Evolutionary conservation across 2,888 invertebrate genomes (phyloP).

Genomic region (Hypolimnas misippus): DNA sequence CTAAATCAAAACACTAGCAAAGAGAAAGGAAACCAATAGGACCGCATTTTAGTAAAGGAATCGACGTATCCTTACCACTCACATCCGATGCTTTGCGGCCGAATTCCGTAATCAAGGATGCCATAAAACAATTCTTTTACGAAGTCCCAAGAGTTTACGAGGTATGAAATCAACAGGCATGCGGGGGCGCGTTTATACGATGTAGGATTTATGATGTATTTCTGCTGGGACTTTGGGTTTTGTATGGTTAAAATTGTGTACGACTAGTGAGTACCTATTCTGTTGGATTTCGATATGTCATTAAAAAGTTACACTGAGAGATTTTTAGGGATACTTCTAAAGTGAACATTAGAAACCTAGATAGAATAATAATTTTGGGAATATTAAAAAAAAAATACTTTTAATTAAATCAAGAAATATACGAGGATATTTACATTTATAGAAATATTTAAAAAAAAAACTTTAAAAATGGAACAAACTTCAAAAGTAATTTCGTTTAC

Average conservation of each 20-base stretch:
- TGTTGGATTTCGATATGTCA: background rate
- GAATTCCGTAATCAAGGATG: slow-evolving; percentile 50
- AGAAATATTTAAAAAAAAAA: too few relatives aligned
- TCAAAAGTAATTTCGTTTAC: too few relatives aligned
- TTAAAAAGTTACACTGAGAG: too few relatives aligned
- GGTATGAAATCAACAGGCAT: slow-evolving; percentile 51
- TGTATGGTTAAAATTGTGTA: background rate
- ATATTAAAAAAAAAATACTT: too few relatives aligned
- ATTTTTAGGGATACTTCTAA: too few relatives aligned
- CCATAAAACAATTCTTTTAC: slow-evolving; percentile 57
- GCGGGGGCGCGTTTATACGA: slow-evolving; percentile 10
- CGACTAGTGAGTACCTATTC: background rate
- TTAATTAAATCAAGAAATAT: too few relatives aligned
- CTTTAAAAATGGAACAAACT: too few relatives aligned
- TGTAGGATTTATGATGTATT: slow-evolving; percentile 8
- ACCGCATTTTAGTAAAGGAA: slow-evolving; percentile 20
- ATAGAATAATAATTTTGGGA: too few relatives aligned
- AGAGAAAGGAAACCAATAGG: background rate
- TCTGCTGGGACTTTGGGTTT: background rate
- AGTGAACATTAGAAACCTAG: too few relatives aligned
- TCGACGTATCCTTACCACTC: slow-evolving; percentile 4
- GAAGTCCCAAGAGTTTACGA: slow-evolving; percentile 51
- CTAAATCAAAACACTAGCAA: slow-evolving; percentile 1
- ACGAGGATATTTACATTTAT: too few relatives aligned
- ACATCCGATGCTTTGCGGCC: slow-evolving; percentile 24